phyloP scores from a whole-genome alignment of 2,113 vertebrate genomes.

The Corydoras sp. region DNA sequence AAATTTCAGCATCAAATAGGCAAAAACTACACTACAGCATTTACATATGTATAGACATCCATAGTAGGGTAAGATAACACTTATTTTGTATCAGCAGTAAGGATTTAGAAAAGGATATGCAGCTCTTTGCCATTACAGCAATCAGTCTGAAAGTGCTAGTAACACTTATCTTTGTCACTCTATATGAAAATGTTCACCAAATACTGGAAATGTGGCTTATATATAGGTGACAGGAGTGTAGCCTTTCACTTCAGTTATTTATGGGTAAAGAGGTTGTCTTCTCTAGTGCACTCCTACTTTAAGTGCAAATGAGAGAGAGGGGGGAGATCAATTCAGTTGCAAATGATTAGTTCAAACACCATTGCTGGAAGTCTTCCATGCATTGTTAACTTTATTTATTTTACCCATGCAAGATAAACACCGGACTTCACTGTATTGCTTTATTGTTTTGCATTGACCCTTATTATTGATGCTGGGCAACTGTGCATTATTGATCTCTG shows the following conservation, averaged over 20 bases:
- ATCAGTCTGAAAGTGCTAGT: too few species aligned
- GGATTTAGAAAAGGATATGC: too few species aligned
- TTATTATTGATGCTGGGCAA: not conserved
- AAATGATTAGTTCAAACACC: too few species aligned
- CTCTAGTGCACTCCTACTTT: conserved; percentile 23
- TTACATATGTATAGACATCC: too few species aligned
- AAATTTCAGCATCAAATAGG: too few species aligned
- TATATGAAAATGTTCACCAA: too few species aligned
- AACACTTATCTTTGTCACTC: too few species aligned
- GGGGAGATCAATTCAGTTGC: not conserved
- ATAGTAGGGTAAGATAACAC: too few species aligned
- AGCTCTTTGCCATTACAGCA: too few species aligned
- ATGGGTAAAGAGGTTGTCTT: conserved; percentile 16
- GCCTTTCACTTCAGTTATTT: conserved; percentile 5
- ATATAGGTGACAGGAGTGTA: not conserved
- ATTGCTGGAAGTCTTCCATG: not conserved
- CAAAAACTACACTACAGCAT: too few species aligned
- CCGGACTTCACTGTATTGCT: not conserved
- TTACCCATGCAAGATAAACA: not conserved
- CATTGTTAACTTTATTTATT: not conserved
- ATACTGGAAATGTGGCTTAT: too few species aligned
- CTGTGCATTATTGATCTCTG: conserved; percentile 7
- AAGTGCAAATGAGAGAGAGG: conserved; percentile 18
- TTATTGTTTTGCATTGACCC: not conserved
- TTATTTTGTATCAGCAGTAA: too few species aligned